phyloP scores from a whole-genome alignment of 2,888 invertebrate genomes.

The Rotaria socialis region DNA sequence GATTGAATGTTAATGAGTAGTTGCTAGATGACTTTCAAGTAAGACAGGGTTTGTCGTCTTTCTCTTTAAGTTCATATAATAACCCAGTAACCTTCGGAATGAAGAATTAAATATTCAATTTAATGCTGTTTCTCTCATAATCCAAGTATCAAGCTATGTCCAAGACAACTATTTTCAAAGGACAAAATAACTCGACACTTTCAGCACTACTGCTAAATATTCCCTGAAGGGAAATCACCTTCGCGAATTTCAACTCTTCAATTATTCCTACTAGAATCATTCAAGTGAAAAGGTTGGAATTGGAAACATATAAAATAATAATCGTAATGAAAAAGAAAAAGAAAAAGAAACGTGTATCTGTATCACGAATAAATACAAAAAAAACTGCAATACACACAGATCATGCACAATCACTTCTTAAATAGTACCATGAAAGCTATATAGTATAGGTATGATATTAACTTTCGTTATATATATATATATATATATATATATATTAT shows the following conservation, averaged over 20 bases:
- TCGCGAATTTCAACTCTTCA: too few species aligned
- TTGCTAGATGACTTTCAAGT: not conserved
- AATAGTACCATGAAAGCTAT: too few species aligned
- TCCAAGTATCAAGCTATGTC: not conserved
- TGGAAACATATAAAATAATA: not conserved
- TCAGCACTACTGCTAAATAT: too few species aligned
- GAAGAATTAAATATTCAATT: not conserved
- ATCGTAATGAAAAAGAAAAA: not conserved
- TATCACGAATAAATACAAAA: not conserved
- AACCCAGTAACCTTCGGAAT: too few species aligned
- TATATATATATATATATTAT: conserved; percentile 9
- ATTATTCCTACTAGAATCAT: too few species aligned
- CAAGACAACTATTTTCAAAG: too few species aligned
- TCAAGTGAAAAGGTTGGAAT: too few species aligned
- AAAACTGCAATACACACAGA: not conserved
- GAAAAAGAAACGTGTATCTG: not conserved
- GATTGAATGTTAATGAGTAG: not conserved
- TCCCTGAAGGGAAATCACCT: too few species aligned
- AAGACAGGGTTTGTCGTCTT: not conserved
- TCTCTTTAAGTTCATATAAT: not conserved
- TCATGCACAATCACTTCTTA: too few species aligned
- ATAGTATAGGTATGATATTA: too few species aligned
- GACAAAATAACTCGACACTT: too few species aligned
- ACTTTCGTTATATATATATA: not conserved
- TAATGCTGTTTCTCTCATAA: not conserved